Evolutionary conservation across 92 coral and sea anemone genomes (phyloP).

Genomic region (Virgularia gustaviana): DNA sequence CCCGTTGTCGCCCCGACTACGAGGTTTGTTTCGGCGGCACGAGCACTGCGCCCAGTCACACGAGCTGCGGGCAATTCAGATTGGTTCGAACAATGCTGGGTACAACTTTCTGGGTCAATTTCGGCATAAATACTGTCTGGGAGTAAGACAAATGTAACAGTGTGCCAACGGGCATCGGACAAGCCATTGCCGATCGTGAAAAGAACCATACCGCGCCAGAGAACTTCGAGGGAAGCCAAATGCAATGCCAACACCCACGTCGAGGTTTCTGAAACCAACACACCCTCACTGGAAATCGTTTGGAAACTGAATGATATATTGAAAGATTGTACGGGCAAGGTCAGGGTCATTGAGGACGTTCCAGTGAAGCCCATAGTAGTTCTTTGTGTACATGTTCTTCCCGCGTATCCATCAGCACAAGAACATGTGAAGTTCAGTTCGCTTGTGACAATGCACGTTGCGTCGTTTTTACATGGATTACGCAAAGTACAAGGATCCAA

Average conservation of each 20-base stretch:
- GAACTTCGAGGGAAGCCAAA: slow-evolving; percentile 45
- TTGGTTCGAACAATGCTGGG: slow-evolving; percentile 24
- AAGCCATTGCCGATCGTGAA: background rate
- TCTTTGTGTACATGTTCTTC: slow-evolving; percentile 64
- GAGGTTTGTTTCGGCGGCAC: slow-evolving; percentile 31
- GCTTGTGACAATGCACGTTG: slow-evolving; percentile 49
- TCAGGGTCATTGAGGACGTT: slow-evolving; percentile 65
- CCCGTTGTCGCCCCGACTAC: slow-evolving; percentile 64
- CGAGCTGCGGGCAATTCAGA: slow-evolving; percentile 26
- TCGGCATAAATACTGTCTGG: slow-evolving; percentile 1
- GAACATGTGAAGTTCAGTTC: slow-evolving; percentile 73
- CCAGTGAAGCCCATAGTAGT: slow-evolving; percentile 85
- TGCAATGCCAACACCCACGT: slow-evolving; percentile 54
- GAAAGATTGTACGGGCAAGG: slow-evolving; percentile 15
- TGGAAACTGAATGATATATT: slow-evolving; percentile 74
- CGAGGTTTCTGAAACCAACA: slow-evolving; percentile 60
- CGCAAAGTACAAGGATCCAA: slow-evolving; percentile 54
- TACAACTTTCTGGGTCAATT: background rate
- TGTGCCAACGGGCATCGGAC: slow-evolving; percentile 17
- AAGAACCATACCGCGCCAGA: background rate
- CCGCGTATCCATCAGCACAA: slow-evolving; percentile 78
- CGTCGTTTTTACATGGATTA: slow-evolving; percentile 74
- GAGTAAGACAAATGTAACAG: background rate
- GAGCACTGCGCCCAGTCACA: too few relatives aligned
- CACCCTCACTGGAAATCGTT: slow-evolving; percentile 65